Evolutionary conservation across 2,797 vertebrate genomes (phyloP).

Genomic region (Muscicapa striata): DNA sequence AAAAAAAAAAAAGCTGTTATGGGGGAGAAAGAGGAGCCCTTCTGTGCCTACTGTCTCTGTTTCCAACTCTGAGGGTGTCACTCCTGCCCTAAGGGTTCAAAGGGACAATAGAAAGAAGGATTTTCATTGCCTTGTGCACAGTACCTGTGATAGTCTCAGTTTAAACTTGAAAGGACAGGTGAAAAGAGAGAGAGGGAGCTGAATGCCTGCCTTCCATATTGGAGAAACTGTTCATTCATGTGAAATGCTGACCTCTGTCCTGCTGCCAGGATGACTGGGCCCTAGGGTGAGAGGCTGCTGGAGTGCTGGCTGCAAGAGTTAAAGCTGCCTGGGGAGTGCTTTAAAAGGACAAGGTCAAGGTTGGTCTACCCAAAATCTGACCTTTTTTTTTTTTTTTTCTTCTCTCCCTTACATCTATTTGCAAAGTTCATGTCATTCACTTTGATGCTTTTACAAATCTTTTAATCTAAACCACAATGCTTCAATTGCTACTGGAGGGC

Average conservation of each 20-base stretch:
- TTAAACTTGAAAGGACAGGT: slow-evolving; percentile 65
- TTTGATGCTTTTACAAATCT: background rate
- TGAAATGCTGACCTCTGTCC: slow-evolving; percentile 78
- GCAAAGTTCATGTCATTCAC: slow-evolving; percentile 35
- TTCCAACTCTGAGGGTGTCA: background rate
- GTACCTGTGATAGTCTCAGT: background rate
- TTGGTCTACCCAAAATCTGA: slow-evolving; percentile 63
- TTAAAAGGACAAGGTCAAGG: slow-evolving; percentile 74
- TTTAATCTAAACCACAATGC: background rate
- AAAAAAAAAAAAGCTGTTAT: rapidly evolving
- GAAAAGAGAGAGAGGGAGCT: slow-evolving; percentile 6
- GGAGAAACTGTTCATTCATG: slow-evolving; percentile 75
- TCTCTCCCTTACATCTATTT: slow-evolving; percentile 39
- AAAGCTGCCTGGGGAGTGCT: slow-evolving; percentile 69
- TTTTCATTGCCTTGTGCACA: background rate
- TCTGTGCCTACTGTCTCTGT: background rate
- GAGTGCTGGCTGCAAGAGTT: slow-evolving; percentile 49
- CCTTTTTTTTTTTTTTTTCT: background rate
- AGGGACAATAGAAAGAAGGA: slow-evolving; percentile 14
- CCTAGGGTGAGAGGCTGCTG: slow-evolving; percentile 40
- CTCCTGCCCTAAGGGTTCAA: background rate
- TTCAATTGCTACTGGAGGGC: slow-evolving; percentile 26
- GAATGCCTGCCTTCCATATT: slow-evolving; percentile 3
- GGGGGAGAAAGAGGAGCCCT: background rate
- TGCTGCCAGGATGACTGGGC: slow-evolving; percentile 63